Base-by-base conservation (phyloP, 2,113 vertebrate species). In the Amia ocellicauda region DNA sequence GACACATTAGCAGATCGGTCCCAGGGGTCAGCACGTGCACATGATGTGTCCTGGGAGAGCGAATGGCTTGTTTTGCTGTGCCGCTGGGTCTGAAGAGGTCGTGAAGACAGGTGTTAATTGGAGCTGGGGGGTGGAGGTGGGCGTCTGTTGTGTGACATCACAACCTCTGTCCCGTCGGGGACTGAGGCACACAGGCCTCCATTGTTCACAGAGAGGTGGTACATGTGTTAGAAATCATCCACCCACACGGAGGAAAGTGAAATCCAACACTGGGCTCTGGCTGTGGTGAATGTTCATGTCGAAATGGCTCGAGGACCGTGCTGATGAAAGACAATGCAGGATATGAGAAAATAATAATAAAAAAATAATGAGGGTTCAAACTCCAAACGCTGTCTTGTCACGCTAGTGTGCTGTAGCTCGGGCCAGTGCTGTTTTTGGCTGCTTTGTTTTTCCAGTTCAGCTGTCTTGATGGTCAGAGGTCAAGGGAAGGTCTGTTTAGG, bases 151-250 rank as follows among this genome's bases (percentile, higher is more conserved):
- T 77, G 80, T 86, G 84, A 89, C 84, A 85, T 87, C 85, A 87
- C 69, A 74, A 56, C 78, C 68, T 65, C 77, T 31, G 70, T 80
- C 76, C 75, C 64, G 70, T 76, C 76, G 73, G 66, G 68, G 68
- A 67, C 58, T 19, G 22, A 43, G 47, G 58, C 27, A 63, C 45
- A 90, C 86, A 89, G 86, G 79, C 87, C 62, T 80, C 83, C 83
- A 89, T 89, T 90, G 86, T 89, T 72, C 84, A 79, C 75, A 77
- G 74, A 57, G 17, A 67, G 79, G 78, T 78, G 78, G 78, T 82
- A 82, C 89, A 90, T 90, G 87, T 90, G 89, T 88, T 89, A 87
- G 81, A 89, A 86, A 89, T 89, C 87, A 88, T 89, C 89, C 86
- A 72, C 89, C 89, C 89, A 89, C 89, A 80, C 72, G 63, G 62